Percentiles rank a stretch among this genome's conserved stretches.
phyloP scores from a whole-genome alignment of 2,113 vertebrate genomes.

The Planiliza haematocheilus region DNA sequence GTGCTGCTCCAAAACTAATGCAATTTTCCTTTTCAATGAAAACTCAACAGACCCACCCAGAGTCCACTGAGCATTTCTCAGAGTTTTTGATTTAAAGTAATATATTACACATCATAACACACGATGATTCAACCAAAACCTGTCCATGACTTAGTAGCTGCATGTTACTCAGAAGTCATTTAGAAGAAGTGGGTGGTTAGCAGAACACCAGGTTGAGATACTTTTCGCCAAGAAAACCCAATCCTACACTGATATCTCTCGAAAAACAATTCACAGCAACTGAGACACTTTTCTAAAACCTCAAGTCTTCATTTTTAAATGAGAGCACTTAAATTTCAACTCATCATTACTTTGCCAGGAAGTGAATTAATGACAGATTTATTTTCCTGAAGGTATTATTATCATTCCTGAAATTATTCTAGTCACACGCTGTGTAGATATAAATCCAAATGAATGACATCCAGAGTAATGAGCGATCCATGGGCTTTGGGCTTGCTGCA shows the following conservation, averaged over 20 bases:
- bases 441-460: constrained; percentile 49
- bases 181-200: constrained; percentile 1
- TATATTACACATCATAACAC: background rate
- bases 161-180: constrained; percentile 8
- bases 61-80: constrained; percentile 4
- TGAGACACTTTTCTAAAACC: constrained; percentile 34
- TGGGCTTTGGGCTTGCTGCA: constrained; percentile 8
- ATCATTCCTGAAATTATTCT: constrained; percentile 57
- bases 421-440: constrained; percentile 3
- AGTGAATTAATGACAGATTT: constrained; percentile 55
- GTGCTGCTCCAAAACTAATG: constrained; percentile 45
- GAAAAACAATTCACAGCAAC: constrained; percentile 5
- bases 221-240: constrained; percentile 5
- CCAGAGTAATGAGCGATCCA: constrained; percentile 21
- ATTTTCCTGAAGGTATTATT: constrained; percentile 33
- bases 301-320: constrained; percentile 26
- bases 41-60: constrained; percentile 5
- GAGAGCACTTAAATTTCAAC: constrained; percentile 28
- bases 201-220: constrained; percentile 8
- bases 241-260: background rate
- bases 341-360: constrained; percentile 32
- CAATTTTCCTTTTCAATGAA: constrained; percentile 52
- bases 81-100: constrained; percentile 33
- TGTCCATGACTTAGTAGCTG: constrained; percentile 4
- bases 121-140: constrained; percentile 3